phyloP scores from a whole-genome alignment of 1,140 invertebrate species.

The Lineus longissimus region DNA sequence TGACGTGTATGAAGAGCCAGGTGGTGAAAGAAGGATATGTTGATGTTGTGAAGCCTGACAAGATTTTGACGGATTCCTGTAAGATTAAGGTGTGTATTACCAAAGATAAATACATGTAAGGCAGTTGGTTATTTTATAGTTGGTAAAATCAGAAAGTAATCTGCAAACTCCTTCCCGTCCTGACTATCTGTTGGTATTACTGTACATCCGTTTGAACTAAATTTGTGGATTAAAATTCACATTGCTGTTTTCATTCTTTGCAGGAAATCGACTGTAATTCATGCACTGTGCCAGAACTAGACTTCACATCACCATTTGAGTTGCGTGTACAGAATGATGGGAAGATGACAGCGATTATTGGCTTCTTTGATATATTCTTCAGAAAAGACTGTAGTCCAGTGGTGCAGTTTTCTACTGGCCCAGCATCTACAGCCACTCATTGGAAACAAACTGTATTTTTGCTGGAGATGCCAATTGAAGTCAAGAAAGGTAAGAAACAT shows the following conservation, averaged over 20 bases:
- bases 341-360: constrained; percentile 40
- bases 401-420: constrained; percentile 55
- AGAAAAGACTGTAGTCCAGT: constrained; percentile 26
- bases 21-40: constrained; percentile 44
- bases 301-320: constrained; percentile 37
- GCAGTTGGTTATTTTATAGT: not conserved
- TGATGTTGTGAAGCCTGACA: constrained; percentile 31
- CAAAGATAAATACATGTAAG: not conserved
- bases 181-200: not conserved
- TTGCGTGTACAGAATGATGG: constrained; percentile 28
- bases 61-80: constrained; percentile 33
- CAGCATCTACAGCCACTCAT: constrained; percentile 44
- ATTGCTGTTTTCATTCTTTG: constrained; percentile 4
- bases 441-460: constrained; percentile 54
- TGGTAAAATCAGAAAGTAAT: not conserved
- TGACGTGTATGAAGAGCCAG: constrained; percentile 48
- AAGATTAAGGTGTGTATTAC: constrained; percentile 38
- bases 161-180: not conserved
- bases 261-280: constrained; percentile 39
- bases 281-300: constrained; percentile 36
- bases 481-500: constrained; percentile 64
- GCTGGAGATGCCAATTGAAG: constrained; percentile 60
- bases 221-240: not conserved
- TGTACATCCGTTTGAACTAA: not conserved
- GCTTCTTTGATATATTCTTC: constrained; percentile 50